phyloP scores from a whole-genome alignment of 2,113 vertebrate species.

The Hippopotamus amphibius region DNA sequence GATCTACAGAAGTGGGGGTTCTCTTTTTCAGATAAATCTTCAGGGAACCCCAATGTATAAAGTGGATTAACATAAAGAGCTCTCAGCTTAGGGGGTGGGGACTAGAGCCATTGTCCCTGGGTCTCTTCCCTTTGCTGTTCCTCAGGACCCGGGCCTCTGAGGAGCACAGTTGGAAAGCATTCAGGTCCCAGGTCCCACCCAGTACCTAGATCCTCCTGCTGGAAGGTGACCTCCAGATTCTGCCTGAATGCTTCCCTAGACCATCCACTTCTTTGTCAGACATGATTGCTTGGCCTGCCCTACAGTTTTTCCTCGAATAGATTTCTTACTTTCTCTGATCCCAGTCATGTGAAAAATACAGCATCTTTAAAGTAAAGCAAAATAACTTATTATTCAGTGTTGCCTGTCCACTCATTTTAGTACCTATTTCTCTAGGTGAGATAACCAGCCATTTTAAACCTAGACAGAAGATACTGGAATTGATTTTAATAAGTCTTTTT shows the following conservation, averaged over 20 bases:
- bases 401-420: not conserved
- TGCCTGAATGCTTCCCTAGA: not conserved
- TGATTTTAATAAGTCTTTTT: not conserved
- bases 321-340: not conserved
- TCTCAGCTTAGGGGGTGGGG: not conserved
- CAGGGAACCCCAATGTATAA: not conserved
- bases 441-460: conserved; percentile 13
- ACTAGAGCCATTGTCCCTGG: not conserved
- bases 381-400: not conserved
- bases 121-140: not conserved
- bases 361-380: conserved; percentile 39
- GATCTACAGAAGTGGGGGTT: not conserved
- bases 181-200: not conserved
- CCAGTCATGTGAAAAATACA: not conserved
- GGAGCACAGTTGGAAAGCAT: not conserved
- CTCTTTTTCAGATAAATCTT: conserved; percentile 40
- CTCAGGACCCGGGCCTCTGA: not conserved
- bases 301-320: not conserved
- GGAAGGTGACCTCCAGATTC: not conserved
- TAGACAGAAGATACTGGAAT: not conserved
- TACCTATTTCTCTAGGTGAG: not conserved
- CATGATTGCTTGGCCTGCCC: not conserved
- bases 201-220: not conserved
- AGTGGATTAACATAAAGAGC: not conserved
- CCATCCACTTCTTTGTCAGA: not conserved